Percentiles rank a stretch among this genome's conserved stretches.
Evolutionary conservation across 2,797 vertebrate genomes (phyloP).

Genomic region (Onychomys torridus): DNA sequence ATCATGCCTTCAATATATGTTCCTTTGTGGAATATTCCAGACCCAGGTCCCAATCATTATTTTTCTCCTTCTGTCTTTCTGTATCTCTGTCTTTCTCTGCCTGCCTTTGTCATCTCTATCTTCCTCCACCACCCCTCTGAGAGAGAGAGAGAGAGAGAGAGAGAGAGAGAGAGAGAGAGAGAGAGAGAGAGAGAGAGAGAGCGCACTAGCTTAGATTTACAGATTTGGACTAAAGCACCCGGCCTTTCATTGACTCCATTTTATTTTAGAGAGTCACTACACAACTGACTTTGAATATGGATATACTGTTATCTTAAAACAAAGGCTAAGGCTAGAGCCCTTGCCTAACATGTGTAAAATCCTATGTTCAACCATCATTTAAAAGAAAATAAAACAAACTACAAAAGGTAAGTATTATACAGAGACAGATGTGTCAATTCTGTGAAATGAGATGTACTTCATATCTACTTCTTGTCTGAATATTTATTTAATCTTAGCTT

Average conservation of each 20-base stretch:
- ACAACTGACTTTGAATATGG: not conserved
- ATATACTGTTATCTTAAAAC: not conserved
- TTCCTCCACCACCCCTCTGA: too few species aligned
- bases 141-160: too few species aligned
- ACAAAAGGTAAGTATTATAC: not conserved
- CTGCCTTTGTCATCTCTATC: too few species aligned
- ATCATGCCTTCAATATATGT: not conserved
- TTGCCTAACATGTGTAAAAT: not conserved
- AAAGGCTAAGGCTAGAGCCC: too few species aligned
- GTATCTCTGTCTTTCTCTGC: not conserved
- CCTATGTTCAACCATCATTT: not conserved
- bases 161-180: too few species aligned
- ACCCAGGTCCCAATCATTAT: not conserved
- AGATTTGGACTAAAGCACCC: not conserved
- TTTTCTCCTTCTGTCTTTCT: not conserved
- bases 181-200: not conserved
- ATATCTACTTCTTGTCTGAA: not conserved
- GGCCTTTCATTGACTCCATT: not conserved
- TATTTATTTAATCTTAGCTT: not conserved
- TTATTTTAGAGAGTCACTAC: not conserved
- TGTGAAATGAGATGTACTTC: not conserved
- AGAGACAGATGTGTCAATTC: not conserved
- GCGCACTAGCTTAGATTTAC: rapidly evolving
- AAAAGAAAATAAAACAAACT: not conserved
- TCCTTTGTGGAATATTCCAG: not conserved